phyloP scores from a whole-genome alignment of 1,140 invertebrate species.

The Uloborus diversus region DNA sequence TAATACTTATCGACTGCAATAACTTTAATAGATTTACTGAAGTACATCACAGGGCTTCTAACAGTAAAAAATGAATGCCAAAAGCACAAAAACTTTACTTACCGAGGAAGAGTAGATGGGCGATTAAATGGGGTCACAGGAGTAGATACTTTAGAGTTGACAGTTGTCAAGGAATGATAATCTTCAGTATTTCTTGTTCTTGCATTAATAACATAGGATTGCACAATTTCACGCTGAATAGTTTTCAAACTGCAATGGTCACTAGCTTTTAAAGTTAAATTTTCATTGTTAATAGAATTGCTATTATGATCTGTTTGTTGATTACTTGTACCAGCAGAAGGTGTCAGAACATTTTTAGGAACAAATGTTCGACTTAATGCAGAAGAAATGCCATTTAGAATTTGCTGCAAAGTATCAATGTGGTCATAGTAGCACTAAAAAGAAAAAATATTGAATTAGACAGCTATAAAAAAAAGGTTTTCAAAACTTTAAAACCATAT shows the following conservation, averaged over 20 bases:
- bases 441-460: neutral
- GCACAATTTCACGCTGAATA: constrained; percentile 23
- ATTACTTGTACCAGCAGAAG: constrained; percentile 36
- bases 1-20: no score
- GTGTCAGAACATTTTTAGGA: constrained; percentile 62
- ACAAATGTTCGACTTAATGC: constrained; percentile 68
- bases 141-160: constrained; percentile 25
- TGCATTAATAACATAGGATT: constrained; percentile 26
- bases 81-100: neutral
- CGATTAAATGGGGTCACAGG: constrained; percentile 19
- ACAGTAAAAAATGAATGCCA: no score
- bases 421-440: constrained; percentile 63
- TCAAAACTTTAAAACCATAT: no score
- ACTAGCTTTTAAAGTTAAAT: constrained; percentile 7
- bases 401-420: constrained; percentile 67
- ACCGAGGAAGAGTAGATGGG: constrained; percentile 74
- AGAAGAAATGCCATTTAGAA: constrained; percentile 70
- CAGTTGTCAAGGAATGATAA: constrained; percentile 48
- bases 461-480: no score
- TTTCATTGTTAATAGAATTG: constrained; percentile 46
- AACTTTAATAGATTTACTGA: no score
- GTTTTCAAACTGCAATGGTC: constrained; percentile 24
- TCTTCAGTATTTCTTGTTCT: constrained; percentile 21
- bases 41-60: no score
- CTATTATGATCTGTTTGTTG: constrained; percentile 43